A percentile compares a stretch with the other conserved stretches of the same genome.
Evolutionary conservation across 2,888 invertebrate genomes (phyloP).

Genomic region (Harpalus rufipes): DNA sequence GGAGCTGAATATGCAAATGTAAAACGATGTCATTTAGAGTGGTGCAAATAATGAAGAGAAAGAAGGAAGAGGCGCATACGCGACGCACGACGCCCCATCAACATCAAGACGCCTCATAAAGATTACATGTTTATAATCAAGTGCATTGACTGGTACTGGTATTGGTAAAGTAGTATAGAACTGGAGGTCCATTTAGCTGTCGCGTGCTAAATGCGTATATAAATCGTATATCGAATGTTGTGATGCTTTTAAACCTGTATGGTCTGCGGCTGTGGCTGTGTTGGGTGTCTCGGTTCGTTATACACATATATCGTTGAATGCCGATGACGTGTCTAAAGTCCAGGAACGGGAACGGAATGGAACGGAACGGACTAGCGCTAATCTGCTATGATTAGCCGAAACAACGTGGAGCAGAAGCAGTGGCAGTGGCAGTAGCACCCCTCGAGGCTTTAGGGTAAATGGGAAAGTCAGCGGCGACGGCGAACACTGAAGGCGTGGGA

Average conservation of each 20-base stretch:
- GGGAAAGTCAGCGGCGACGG: conserved; percentile 2
- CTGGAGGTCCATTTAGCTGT: conserved; percentile 7
- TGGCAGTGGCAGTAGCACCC: conserved; percentile 46
- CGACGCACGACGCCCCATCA: conserved; percentile 37
- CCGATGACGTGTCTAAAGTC: conserved; percentile 50
- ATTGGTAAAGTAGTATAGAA: neutral
- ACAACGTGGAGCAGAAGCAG: conserved; percentile 36
- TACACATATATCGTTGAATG: neutral
- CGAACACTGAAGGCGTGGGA: conserved; percentile 20
- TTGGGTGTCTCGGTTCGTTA: conserved; percentile 7
- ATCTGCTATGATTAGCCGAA: conserved; percentile 63
- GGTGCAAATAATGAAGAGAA: conserved; percentile 42
- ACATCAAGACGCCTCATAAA: conserved; percentile 48
- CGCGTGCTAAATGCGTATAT: conserved; percentile 23
- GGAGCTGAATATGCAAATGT: conserved; percentile 56
- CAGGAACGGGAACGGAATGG: neutral
- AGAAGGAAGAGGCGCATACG: conserved; percentile 39
- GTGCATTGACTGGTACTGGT: conserved; percentile 35
- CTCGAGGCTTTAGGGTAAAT: conserved; percentile 30
- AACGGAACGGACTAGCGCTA: conserved; percentile 37
- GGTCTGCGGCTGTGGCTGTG: neutral
- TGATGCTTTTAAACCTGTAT: conserved; percentile 47
- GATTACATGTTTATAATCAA: conserved; percentile 56
- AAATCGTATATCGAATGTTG: conserved; percentile 39
- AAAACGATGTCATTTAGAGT: conserved; percentile 47